These are phyloP conservation scores for Euura lappo DNA, from an alignment of 1,140 invertebrate genomes.

Conservation along the genomic window DNA sequence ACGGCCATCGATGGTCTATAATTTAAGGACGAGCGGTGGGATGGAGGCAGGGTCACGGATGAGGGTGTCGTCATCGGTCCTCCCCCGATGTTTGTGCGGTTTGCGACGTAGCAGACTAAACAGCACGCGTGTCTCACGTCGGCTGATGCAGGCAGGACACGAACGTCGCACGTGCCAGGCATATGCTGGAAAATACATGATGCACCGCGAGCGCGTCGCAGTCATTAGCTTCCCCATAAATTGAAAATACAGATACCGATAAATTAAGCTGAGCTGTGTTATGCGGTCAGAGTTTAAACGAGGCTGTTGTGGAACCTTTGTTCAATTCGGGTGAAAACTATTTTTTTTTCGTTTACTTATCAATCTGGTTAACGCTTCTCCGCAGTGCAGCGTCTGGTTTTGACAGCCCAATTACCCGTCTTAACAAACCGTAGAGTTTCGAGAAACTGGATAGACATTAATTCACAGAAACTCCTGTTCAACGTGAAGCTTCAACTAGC, in stretches of 20 bases:
- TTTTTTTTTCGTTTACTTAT: no score
- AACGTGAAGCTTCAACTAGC: no score
- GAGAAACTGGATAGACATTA: no score
- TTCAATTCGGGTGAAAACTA: no score
- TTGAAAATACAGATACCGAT: not conserved
- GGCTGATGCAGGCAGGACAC: not conserved
- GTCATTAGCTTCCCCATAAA: slow-evolving; percentile 5
- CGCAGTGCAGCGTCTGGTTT: not conserved
- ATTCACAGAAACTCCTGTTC: no score
- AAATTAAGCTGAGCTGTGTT: not conserved
- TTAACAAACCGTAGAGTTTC: not conserved
- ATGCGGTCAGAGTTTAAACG: not conserved
- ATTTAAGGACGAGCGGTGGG: no score
- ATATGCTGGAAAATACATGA: not conserved
- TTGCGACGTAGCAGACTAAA: not conserved
- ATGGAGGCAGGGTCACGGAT: not conserved
- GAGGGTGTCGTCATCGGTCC: not conserved
- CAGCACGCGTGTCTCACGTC: not conserved
- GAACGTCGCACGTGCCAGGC: slow-evolving; percentile 1
- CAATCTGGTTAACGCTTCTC: no score
- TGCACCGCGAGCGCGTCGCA: not conserved
- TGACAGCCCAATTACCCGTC: not conserved
- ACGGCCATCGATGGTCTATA: no score
- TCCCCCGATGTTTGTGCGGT: not conserved
- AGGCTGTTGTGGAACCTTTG: not conserved